Conservation (phyloP, 2,113 vertebrate genomes). For the Eubucco bourcierii region DNA sequence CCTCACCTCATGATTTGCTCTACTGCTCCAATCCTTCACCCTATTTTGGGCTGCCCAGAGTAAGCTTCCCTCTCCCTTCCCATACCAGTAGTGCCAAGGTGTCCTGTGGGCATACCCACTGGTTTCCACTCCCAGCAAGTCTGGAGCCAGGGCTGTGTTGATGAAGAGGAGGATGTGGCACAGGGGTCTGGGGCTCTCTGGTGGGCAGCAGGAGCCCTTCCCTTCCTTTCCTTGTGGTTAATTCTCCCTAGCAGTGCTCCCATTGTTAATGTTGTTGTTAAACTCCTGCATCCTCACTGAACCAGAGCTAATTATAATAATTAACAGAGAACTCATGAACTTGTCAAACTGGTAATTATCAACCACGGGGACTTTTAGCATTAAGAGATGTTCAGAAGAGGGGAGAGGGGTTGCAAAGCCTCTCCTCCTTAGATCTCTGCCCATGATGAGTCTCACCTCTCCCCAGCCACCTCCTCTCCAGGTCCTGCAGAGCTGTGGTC, state of each 20-base stretch:
- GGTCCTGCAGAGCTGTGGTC: fast-evolving
- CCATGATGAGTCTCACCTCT: neutral
- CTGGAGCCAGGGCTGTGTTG: neutral
- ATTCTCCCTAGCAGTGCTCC: constrained; percentile 59
- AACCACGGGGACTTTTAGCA: constrained; percentile 76
- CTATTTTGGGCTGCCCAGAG: neutral
- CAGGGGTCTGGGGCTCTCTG: constrained; percentile 2
- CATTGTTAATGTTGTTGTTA: constrained; percentile 77
- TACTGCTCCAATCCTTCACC: neutral
- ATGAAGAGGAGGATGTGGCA: neutral
- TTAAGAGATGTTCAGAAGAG: constrained; percentile 65
- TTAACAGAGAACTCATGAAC: constrained; percentile 84
- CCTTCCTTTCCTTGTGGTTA: constrained; percentile 20
- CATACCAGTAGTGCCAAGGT: neutral
- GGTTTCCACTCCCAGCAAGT: neutral
- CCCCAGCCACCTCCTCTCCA: neutral
- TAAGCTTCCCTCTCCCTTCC: neutral
- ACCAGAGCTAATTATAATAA: constrained; percentile 83
- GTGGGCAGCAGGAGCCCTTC: constrained; percentile 37
- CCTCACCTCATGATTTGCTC: fast-evolving
- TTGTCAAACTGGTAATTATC: constrained; percentile 84
- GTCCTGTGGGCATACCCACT: fast-evolving
- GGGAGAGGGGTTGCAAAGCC: neutral
- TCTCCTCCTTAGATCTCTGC: neutral
- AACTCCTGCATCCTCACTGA: constrained; percentile 71